Evolutionary conservation across 2,797 vertebrate genomes (phyloP), one percentile per base, ranked within the genome.

Genomic region (Helicolenus hilgendorfi): DNA sequence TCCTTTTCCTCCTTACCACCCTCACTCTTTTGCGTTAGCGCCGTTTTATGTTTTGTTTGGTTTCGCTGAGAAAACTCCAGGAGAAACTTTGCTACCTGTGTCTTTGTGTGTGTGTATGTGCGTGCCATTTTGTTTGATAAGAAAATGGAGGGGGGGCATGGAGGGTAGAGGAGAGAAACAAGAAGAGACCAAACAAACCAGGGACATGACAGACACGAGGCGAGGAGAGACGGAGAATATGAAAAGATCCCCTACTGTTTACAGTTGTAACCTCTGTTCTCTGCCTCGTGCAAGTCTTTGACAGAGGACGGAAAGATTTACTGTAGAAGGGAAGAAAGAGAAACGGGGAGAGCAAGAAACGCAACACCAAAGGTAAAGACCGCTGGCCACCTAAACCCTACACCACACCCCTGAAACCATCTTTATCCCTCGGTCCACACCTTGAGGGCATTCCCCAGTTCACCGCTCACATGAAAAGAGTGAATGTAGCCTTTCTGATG

Each of bases 31-130:
- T 87, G 81, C 82, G 31, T 83, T 91, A 78, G 89, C n/a, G 15
- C 58, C 31, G 83, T 96, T 96, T 96, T 89, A 97, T 96, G 95
- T 96, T 96, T 96, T 96, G 91, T 95, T 96, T 95, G 90, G 90
- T 86, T 95, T 89, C 56, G 83, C 91, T 89, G 77, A 73, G 85
- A 95, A 95, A 96, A 95, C 94, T 95, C 93, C 79, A 85, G 89
- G 81, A 96, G 91, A 96, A 97, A 96, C 93, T 97, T 96, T 95
- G 90, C 89, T 93, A 92, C 90, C 88, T 91, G 86, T 80, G 81
- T 53, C 33, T 79, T 38, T 73, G 59, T 65, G 41, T 18, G 31
- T 35, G 36, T 26, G 7, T 41, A 26, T 77, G 41, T 7, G 7
- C 15, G 65, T 81, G 77, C 64, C 63, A 81, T 75, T 82, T 82